These are phyloP conservation scores for Fulmarus glacialis DNA, from an alignment of 2,113 vertebrate genomes.

Conservation along the genomic window DNA sequence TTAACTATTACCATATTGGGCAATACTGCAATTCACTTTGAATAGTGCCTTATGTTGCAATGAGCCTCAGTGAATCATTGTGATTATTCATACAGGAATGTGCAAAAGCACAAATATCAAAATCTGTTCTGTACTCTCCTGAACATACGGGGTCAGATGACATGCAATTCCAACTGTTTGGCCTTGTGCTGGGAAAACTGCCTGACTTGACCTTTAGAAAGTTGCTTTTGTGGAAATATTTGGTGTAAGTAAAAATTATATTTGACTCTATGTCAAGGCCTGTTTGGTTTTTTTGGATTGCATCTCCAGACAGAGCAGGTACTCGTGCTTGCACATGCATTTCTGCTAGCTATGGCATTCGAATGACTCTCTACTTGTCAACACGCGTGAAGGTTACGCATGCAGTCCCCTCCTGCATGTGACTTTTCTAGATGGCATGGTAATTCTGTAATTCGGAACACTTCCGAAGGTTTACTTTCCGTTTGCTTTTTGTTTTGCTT, in stretches of 20 bases:
- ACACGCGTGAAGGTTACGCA: accelerated
- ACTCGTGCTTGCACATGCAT: neutral
- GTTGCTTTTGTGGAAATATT: neutral
- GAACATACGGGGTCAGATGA: neutral
- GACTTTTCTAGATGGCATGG: neutral
- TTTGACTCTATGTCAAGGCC: neutral
- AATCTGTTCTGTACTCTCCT: conserved; percentile 31
- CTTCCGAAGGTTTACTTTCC: conserved; percentile 15
- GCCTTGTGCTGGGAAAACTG: neutral
- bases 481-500: conserved; percentile 18
- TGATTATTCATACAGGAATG: conserved; percentile 48
- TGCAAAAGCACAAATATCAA: conserved; percentile 26
- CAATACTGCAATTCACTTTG: conserved; percentile 9
- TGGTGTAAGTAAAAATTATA: neutral
- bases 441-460: neutral
- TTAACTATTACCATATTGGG: conserved; percentile 27
- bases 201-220: neutral
- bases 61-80: conserved; percentile 23
- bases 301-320: neutral
- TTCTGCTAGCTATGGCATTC: neutral
- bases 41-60: conserved; percentile 37
- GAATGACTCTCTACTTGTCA: neutral
- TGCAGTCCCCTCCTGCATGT: neutral
- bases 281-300: neutral
- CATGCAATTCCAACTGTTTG: neutral